phyloP scores from a whole-genome alignment of 2,888 invertebrate species.

The Polyploca ridens region DNA sequence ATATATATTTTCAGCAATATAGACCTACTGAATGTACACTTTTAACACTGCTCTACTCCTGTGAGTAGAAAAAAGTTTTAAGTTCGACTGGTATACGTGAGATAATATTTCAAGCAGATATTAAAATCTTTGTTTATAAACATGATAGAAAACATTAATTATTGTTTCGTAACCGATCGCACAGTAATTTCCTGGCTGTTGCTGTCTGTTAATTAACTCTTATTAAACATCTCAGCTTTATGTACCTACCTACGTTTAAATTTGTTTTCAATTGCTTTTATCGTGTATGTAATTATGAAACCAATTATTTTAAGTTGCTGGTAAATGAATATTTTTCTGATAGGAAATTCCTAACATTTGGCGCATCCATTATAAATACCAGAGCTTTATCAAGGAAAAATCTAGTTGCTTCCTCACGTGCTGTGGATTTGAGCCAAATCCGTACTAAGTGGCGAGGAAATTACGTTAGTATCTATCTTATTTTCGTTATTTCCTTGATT shows the following conservation, averaged over 20 bases:
- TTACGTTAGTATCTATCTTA: constrained; percentile 3
- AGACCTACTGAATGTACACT: too few relatives aligned
- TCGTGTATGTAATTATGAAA: constrained; percentile 9
- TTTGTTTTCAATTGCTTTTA: constrained; percentile 3
- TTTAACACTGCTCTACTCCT: too few relatives aligned
- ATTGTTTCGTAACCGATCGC: background rate
- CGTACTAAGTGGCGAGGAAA: constrained; percentile 11
- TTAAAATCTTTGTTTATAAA: too few relatives aligned
- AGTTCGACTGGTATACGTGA: too few relatives aligned
- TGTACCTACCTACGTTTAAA: too few relatives aligned
- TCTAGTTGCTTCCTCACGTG: constrained; percentile 3
- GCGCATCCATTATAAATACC: background rate
- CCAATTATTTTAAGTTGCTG: background rate
- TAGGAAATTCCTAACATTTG: background rate
- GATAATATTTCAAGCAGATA: too few relatives aligned
- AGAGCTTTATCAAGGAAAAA: background rate
- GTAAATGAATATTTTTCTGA: background rate
- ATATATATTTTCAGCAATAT: too few relatives aligned
- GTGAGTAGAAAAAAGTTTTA: too few relatives aligned
- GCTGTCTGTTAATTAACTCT: background rate
- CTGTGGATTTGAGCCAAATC: constrained; percentile 10
- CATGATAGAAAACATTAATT: background rate
- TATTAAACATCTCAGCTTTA: background rate
- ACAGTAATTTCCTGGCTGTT: background rate
- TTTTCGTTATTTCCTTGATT: constrained; percentile 4